These are phyloP conservation scores for Axis porcinus DNA, from an alignment of 2,113 vertebrate species.

Conservation along the genomic window DNA sequence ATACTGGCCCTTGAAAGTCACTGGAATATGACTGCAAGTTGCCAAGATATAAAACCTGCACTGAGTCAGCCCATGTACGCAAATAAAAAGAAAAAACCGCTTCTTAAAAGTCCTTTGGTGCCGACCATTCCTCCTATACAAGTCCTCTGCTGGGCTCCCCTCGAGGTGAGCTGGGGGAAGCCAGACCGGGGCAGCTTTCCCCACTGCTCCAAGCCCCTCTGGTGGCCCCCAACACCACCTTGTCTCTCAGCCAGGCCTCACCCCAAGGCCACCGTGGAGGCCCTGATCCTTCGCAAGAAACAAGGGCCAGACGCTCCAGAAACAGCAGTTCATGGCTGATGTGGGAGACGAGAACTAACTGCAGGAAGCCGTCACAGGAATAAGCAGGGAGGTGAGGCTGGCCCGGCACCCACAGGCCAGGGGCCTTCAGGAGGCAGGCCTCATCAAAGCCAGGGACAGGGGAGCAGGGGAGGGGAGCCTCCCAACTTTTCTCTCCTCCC, in stretches of 20 bases:
- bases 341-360: background rate
- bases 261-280: background rate
- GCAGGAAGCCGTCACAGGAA: background rate
- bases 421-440: background rate
- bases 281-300: background rate
- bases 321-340: background rate
- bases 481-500: background rate
- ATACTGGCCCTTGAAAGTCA: slow-evolving; percentile 40
- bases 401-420: background rate
- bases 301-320: slow-evolving; percentile 9
- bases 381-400: background rate
- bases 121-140: background rate
- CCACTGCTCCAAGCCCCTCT: background rate
- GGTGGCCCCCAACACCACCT: background rate
- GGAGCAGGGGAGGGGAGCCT: rapidly evolving
- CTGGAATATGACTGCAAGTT: slow-evolving; percentile 38
- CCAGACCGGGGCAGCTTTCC: background rate
- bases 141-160: background rate
- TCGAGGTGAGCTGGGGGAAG: background rate
- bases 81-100: background rate
- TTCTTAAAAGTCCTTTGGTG: slow-evolving; percentile 49
- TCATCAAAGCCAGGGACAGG: background rate
- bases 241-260: background rate
- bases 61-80: background rate
- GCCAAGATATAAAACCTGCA: slow-evolving; percentile 40